Base-by-base conservation (phyloP, 1,140 invertebrate genomes). In the Zaprionus africanus region DNA sequence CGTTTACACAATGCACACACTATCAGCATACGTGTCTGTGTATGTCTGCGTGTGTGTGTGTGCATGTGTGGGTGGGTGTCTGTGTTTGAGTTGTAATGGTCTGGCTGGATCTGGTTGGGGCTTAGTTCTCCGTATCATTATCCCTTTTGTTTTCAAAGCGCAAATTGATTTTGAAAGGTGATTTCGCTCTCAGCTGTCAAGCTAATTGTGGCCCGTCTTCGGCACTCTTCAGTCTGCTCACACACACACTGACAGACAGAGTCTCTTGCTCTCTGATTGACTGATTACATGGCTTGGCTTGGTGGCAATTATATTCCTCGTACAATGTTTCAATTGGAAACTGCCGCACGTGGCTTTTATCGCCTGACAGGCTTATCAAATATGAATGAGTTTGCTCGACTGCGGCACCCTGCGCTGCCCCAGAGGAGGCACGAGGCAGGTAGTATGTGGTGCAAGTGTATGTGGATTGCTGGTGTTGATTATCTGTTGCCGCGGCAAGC, bases 91-190 rank as follows among this genome's bases (percentile, higher is more conserved):
- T 31, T 62, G 12, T 65, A 68, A 68, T 34, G 62, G 19, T 11
- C 5, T 54, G 46, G 5, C 15, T 26, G 19, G 26, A 53, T 69
- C 56, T 54, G 11, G 19, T 72, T 51, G 19, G 43, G 53, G 68
- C 60, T 41, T 28, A 46, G 59, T 58, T 57, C 63, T 78, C 66
- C 65, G 63, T 75, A 78, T 83, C 73, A 86, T 86, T 86, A 87
- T 86, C 58, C 68, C 73, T 65, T 83, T 87, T 74, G 74, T 86
- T 79, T 79, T 38, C 51, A 31, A 53, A 49, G 46, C 41, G 49
- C 56, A 88, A 84, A 84, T 88, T 72, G 85, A 78, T 79, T 73
- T 74, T 71, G 78, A 71, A 79, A 59, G 78, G 53, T 69, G 71
- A 66, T 73, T 78, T 73, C 31, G 58, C 64, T 60, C 66, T 70